Percentiles rank a stretch among this genome's conserved stretches.
Conservation (phyloP, 2,113 vertebrate genomes). For the Hyperoodon ampullatus region DNA sequence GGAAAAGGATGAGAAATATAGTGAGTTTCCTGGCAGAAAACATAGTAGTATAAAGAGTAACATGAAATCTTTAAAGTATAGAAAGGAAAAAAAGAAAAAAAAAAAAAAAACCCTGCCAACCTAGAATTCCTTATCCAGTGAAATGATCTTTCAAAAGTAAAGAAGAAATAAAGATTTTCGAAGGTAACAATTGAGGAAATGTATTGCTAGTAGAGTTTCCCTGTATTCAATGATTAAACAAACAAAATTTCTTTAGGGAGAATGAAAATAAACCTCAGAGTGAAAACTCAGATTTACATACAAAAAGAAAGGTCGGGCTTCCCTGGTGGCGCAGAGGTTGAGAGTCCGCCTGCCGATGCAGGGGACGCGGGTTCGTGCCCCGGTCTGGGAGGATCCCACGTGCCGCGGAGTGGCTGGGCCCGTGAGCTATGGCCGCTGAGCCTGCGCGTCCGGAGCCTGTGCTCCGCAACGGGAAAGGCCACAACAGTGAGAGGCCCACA, state of each 20-base stretch:
- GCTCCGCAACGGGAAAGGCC: no score
- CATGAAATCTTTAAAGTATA: background rate
- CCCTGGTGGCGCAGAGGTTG: no score
- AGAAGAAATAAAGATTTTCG: background rate
- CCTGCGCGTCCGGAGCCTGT: no score
- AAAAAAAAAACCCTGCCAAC: background rate
- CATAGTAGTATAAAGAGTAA: background rate
- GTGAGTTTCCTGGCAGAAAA: background rate
- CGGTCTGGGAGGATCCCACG: no score
- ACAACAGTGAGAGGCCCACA: no score
- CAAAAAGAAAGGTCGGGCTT: background rate
- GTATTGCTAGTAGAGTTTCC: background rate
- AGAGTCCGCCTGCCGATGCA: no score
- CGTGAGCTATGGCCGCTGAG: no score
- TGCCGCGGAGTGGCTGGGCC: no score
- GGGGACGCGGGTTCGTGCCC: no score
- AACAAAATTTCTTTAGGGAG: background rate
- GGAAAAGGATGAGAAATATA: background rate
- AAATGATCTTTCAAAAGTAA: background rate
- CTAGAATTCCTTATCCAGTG: background rate
- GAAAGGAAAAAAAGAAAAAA: background rate
- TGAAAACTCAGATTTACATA: background rate
- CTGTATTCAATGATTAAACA: background rate
- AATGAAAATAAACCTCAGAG: background rate
- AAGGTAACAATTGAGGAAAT: background rate